Evolutionary conservation across 2,113 vertebrate genomes (phyloP), one percentile per base, ranked within the genome.

Genomic region (Caretta caretta): DNA sequence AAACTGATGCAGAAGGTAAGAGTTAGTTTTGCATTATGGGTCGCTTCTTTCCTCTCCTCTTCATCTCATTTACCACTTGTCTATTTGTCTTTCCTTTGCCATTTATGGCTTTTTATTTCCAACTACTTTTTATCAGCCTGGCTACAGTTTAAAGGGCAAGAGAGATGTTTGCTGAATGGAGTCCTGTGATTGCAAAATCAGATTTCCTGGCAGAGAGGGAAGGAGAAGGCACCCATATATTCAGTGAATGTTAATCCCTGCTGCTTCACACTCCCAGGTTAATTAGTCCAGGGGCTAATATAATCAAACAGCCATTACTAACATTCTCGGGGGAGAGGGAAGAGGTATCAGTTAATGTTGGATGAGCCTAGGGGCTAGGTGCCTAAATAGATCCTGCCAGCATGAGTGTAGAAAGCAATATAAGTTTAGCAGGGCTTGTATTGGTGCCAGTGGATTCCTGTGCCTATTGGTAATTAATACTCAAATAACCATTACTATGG

Each of bases 1-100:
- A 69, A 38, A 62, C 79, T 89, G 35, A n/a, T 0, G 0, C 49
- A 24, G 84, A 92, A 97, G 97, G 97, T 98, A 98, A 96, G 96
- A 48, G 25, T 0, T 91, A 25, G 3, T 12, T 89, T 86, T 69
- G 87, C 82, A 19, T 92, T 92, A 69, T 90, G 51, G n/a, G 35
- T 76, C 89, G 25, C 56, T 9, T 93, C 51, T 86, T 84, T 42
- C 78, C 31, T 86, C 76, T 87, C 79, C 51, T 79, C 83, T 38
- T 13, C 76, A 91, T 84, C 54, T 90, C 3, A 2, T 42, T 85
- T 54, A 50, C 65, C 50, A 53, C 16, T 46, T 48, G 75, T 78
- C 35, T 80, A 10, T 46, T 25, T 49, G 16, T 90, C 65, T 89
- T 90, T 90, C 51, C 90, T 83, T 69, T 35, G 81, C 49, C 87